These are phyloP conservation scores for Solen grandis DNA, from an alignment of 1,140 invertebrate genomes.

Conservation along the genomic window DNA sequence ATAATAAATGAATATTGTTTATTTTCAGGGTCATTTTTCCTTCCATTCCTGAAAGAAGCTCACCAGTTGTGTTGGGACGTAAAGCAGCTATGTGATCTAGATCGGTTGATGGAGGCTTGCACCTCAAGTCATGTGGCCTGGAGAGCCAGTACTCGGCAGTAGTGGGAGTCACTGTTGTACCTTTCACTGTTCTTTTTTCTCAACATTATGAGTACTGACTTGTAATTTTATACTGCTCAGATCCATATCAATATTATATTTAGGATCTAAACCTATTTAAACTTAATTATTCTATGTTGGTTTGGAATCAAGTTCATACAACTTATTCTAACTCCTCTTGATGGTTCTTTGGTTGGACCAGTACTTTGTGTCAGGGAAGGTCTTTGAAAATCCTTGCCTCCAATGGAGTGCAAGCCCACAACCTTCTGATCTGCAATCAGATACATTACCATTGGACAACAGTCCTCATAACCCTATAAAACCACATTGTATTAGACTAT, in stretches of 20 bases:
- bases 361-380: no score
- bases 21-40: constrained; percentile 56
- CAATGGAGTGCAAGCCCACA: no score
- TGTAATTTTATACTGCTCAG: background rate
- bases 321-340: no score
- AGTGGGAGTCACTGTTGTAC: background rate
- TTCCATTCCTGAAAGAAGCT: constrained; percentile 59
- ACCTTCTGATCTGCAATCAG: no score
- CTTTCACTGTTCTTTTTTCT: background rate
- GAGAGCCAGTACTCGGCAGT: constrained; percentile 61
- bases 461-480: no score
- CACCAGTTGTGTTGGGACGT: constrained; percentile 24
- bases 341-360: no score
- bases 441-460: no score
- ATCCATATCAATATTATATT: background rate
- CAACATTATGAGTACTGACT: background rate
- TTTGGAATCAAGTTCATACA: no score
- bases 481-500: no score
- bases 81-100: constrained; percentile 33
- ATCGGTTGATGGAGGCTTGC: constrained; percentile 41
- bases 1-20: no score
- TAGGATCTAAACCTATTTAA: background rate
- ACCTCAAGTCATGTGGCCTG: constrained; percentile 58
- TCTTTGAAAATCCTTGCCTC: no score
- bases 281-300: no score